Evolutionary conservation across 2,888 invertebrate genomes (phyloP).

Genomic region (Branchellion lobata): DNA sequence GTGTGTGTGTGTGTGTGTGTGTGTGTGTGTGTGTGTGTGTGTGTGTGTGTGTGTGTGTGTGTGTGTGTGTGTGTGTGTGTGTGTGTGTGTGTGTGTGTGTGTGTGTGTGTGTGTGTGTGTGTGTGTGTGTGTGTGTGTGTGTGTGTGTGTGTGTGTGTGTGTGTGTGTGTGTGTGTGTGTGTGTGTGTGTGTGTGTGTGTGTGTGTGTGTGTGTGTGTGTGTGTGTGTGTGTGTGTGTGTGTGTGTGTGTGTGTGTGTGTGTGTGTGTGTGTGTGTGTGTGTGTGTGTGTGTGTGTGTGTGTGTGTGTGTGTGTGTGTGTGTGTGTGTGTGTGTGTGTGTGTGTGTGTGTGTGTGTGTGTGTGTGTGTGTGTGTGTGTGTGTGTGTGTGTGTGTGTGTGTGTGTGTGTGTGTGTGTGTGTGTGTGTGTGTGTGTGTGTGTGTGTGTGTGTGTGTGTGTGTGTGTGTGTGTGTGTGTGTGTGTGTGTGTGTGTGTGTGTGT

Average conservation of each 20-base stretch:
- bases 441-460: constrained; percentile 5
- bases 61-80: constrained; percentile 18
- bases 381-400: too few species aligned
- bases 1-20: constrained; percentile 5
- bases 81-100: constrained; percentile 23
- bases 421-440: too few species aligned
- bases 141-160: constrained; percentile 18
- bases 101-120: constrained; percentile 22
- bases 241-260: constrained; percentile 6
- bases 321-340: too few species aligned
- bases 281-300: too few species aligned
- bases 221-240: constrained; percentile 19
- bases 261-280: too few species aligned
- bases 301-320: too few species aligned
- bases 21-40: constrained; percentile 22
- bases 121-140: constrained; percentile 18
- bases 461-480: constrained; percentile 12
- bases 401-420: too few species aligned
- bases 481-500: constrained; percentile 23
- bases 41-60: constrained; percentile 18
- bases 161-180: constrained; percentile 18
- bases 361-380: too few species aligned
- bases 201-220: constrained; percentile 23
- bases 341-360: too few species aligned
- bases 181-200: constrained; percentile 18